A percentile compares a stretch with the other conserved stretches of the same genome.
Conservation (phyloP, 1,140 invertebrate species). For the Dreissena polymorpha region DNA sequence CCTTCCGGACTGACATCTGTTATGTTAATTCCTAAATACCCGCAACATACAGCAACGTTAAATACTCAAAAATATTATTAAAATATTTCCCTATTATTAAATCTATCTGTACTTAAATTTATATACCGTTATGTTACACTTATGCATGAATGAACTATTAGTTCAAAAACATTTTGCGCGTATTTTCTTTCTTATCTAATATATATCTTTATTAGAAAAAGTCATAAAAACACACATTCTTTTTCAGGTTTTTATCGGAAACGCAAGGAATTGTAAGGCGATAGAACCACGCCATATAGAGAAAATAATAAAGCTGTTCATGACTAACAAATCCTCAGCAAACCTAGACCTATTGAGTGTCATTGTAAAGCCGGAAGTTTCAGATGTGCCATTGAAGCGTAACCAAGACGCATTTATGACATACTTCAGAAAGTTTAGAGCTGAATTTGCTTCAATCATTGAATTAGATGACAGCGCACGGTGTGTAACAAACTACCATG, state of each 20-base stretch:
- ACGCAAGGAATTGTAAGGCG: constrained; percentile 76
- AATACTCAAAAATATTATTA: no score
- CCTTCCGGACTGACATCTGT: no score
- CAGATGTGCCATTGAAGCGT: constrained; percentile 76
- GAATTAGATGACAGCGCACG: constrained; percentile 68
- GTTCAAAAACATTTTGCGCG: background rate
- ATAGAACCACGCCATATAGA: constrained; percentile 73
- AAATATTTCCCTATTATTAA: no score
- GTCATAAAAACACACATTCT: background rate
- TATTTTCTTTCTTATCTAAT: constrained; percentile 70
- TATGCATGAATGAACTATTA: no score
- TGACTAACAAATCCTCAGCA: constrained; percentile 65
- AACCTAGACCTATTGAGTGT: constrained; percentile 77
- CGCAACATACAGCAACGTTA: no score
- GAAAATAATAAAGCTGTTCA: constrained; percentile 73
- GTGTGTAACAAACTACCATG: constrained; percentile 40
- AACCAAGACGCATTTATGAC: constrained; percentile 79
- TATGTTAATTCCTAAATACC: no score
- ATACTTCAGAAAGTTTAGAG: constrained; percentile 78
- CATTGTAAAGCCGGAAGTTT: constrained; percentile 76
- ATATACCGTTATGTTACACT: no score
- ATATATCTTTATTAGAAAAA: constrained; percentile 70
- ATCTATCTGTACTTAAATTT: no score
- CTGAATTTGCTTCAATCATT: constrained; percentile 73
- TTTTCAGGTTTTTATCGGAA: constrained; percentile 75